Conservation (phyloP, 2,888 invertebrate genomes). For the Sylvicola cinctus region DNA sequence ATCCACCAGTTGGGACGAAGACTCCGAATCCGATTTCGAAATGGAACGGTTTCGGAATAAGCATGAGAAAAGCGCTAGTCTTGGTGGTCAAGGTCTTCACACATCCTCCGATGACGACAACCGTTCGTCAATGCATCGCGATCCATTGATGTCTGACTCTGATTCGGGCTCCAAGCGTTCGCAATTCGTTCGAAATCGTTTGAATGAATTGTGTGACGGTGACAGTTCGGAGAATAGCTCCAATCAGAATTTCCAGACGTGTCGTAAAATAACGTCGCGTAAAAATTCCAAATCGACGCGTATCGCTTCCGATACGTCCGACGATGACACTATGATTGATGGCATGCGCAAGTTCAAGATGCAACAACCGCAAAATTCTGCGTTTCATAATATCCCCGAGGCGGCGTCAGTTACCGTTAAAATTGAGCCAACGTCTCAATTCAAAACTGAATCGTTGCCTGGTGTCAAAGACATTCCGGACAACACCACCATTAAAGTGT, state of each 20-base stretch:
- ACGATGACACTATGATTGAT: slow-evolving; percentile 31
- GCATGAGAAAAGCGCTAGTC: not conserved
- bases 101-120: slow-evolving; percentile 5
- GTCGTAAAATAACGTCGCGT: slow-evolving; percentile 32
- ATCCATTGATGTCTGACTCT: slow-evolving; percentile 19
- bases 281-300: slow-evolving; percentile 45
- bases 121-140: slow-evolving; percentile 6
- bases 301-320: slow-evolving; percentile 61
- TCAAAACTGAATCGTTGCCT: slow-evolving; percentile 14
- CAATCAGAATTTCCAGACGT: slow-evolving; percentile 4
- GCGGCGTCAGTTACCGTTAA: slow-evolving; percentile 21
- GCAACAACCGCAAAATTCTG: slow-evolving; percentile 27
- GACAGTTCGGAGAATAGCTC: slow-evolving; percentile 17
- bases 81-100: not conserved
- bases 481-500: slow-evolving; percentile 8
- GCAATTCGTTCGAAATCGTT: slow-evolving; percentile 24
- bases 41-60: not conserved
- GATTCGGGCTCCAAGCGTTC: slow-evolving; percentile 29
- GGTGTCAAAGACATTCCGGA: slow-evolving; percentile 12
- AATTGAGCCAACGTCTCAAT: slow-evolving; percentile 9
- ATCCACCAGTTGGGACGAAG: slow-evolving; percentile 74
- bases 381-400: slow-evolving; percentile 7
- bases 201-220: slow-evolving; percentile 29
- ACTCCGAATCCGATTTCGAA: slow-evolving; percentile 47
- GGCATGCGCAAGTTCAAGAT: slow-evolving; percentile 18